phyloP scores from a whole-genome alignment of 2,113 vertebrate species.

The Piprites chloris region DNA sequence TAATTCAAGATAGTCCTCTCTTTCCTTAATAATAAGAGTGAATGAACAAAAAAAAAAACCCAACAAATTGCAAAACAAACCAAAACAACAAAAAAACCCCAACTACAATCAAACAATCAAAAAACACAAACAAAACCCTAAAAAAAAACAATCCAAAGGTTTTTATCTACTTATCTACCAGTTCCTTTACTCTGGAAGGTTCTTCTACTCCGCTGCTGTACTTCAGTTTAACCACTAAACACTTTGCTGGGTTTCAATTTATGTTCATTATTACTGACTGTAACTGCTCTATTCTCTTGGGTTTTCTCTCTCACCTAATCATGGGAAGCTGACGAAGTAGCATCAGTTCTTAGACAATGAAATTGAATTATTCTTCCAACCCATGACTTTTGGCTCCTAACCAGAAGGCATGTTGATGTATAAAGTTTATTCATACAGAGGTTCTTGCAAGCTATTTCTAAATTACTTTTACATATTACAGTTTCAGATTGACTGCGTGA shows the following conservation, averaged over 20 bases:
- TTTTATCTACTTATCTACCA: not conserved
- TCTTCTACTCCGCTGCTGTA: not conserved
- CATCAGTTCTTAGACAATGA: not conserved
- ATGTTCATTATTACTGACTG: not conserved
- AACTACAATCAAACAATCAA: not conserved
- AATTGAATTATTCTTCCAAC: constrained; percentile 8
- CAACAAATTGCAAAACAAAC: not conserved
- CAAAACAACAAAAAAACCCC: not conserved
- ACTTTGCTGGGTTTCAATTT: not conserved
- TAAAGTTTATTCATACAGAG: not conserved
- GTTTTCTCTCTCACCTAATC: constrained; percentile 1
- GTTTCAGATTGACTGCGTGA: not conserved
- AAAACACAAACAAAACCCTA: fast-evolving
- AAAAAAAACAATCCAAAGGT: not conserved
- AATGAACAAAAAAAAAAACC: not conserved
- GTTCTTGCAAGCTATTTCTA: not conserved
- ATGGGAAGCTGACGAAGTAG: not conserved
- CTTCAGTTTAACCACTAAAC: not conserved
- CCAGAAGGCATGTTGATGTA: not conserved
- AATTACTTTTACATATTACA: not conserved
- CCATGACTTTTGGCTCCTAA: not conserved
- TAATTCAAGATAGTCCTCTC: not conserved
- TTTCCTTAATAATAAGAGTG: not conserved
- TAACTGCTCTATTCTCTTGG: not conserved
- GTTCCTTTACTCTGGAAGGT: not conserved